phyloP scores from a whole-genome alignment of 2,113 vertebrate species.

The Pogonocichla stellata region DNA sequence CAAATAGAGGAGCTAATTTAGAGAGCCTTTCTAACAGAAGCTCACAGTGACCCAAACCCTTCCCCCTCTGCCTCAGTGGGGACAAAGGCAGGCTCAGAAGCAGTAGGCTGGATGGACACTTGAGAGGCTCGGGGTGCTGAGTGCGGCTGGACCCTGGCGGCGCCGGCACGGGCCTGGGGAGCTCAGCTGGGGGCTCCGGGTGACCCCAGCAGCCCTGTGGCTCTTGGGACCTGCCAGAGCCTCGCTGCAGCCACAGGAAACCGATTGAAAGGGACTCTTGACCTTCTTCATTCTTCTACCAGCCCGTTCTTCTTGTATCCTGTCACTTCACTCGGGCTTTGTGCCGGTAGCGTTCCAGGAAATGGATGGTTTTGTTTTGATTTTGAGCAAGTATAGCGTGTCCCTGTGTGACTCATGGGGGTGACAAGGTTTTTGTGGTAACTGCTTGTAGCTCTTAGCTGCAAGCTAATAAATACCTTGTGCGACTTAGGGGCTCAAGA shows the following conservation, averaged over 20 bases:
- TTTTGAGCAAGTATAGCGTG: neutral
- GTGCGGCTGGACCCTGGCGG: neutral
- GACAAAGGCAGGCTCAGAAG: neutral
- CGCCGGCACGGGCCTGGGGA: neutral
- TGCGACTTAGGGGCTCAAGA: neutral
- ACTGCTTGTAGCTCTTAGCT: neutral
- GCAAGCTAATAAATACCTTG: neutral
- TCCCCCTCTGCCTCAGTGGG: neutral
- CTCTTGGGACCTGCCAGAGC: neutral
- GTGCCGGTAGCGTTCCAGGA: neutral
- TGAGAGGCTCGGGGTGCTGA: fast-evolving
- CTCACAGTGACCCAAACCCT: constrained; percentile 12
- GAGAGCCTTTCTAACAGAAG: neutral
- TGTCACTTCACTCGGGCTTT: neutral
- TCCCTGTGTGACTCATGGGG: neutral
- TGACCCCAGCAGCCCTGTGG: neutral
- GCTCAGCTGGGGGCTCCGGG: neutral
- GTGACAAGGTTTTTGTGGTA: constrained; percentile 15
- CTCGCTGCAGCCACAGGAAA: neutral
- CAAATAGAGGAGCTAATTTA: constrained; percentile 28
- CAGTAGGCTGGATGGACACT: neutral
- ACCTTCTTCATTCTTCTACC: neutral
- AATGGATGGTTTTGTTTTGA: neutral
- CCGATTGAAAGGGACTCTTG: neutral
- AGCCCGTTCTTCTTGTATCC: neutral